Evolutionary conservation across 2,888 invertebrate species (phyloP).

Genomic region (Carpatolechia fugitivella): DNA sequence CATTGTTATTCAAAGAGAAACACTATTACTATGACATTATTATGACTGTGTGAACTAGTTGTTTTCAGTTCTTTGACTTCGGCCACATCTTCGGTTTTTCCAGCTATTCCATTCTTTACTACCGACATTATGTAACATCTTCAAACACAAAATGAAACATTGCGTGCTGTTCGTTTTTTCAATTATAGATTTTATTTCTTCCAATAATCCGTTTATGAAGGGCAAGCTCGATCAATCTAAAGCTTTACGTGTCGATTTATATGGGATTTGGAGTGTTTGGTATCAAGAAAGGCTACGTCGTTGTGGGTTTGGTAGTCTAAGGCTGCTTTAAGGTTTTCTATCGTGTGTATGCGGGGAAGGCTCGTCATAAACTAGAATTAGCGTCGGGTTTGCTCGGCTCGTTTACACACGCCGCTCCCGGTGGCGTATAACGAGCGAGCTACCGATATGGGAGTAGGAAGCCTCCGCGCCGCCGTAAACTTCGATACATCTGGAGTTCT

Average conservation of each 20-base stretch:
- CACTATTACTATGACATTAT: too few species aligned
- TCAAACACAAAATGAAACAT: too few species aligned
- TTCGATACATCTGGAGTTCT: conserved; percentile 50
- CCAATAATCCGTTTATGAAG: conserved; percentile 16
- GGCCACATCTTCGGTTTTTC: too few species aligned
- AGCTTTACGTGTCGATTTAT: conserved; percentile 44
- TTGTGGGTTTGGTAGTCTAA: conserved; percentile 55
- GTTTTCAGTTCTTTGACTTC: too few species aligned
- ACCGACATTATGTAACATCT: too few species aligned
- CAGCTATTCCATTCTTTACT: too few species aligned
- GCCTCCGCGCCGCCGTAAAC: conserved; percentile 56
- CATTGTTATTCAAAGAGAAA: too few species aligned
- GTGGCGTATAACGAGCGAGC: conserved; percentile 65
- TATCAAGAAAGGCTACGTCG: conserved; percentile 41
- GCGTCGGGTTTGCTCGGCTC: conserved; percentile 67
- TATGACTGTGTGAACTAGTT: too few species aligned
- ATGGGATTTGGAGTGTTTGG: conserved; percentile 44
- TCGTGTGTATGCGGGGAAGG: conserved; percentile 55
- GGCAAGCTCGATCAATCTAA: conserved; percentile 36
- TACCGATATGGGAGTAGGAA: conserved; percentile 67
- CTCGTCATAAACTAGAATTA: conserved; percentile 75
- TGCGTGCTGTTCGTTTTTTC: too few species aligned
- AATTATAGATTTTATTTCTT: background rate
- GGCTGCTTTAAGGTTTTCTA: conserved; percentile 49
- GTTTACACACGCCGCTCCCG: conserved; percentile 75